A percentile compares a stretch with the other conserved stretches of the same genome.
phyloP scores from a whole-genome alignment of 2,888 invertebrate species.

The Neoaliturus tenellus region DNA sequence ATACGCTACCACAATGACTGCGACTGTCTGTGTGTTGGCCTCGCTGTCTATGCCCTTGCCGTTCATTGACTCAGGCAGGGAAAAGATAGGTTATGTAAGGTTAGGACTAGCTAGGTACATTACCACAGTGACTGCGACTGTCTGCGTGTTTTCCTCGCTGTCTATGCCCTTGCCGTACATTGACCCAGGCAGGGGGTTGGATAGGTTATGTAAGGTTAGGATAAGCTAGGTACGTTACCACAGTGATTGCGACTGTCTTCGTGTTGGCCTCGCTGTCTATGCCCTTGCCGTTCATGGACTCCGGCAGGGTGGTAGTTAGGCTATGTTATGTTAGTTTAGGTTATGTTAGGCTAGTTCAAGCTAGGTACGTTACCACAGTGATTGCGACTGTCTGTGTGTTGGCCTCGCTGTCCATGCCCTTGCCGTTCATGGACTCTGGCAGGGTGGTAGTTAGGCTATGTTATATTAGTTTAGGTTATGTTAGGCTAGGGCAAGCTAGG shows the following conservation, averaged over 20 bases:
- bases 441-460: constrained; percentile 18
- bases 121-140: constrained; percentile 42
- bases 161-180: constrained; percentile 28
- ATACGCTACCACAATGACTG: constrained; percentile 40
- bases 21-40: constrained; percentile 10
- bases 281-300: constrained; percentile 15
- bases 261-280: constrained; percentile 22
- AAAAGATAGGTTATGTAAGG: constrained; percentile 67
- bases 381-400: constrained; percentile 22
- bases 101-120: constrained; percentile 68
- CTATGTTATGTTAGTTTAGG: not conserved
- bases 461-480: constrained; percentile 61
- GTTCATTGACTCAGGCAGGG: constrained; percentile 15
- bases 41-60: constrained; percentile 27
- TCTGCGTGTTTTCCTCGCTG: not conserved
- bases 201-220: not conserved
- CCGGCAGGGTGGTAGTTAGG: constrained; percentile 18
- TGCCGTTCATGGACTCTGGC: constrained; percentile 24
- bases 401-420: constrained; percentile 5
- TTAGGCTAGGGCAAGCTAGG: constrained; percentile 70
- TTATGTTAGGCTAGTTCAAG: constrained; percentile 71
- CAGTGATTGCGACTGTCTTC: constrained; percentile 25
- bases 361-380: constrained; percentile 19
- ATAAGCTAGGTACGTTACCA: constrained; percentile 27
- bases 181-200: not conserved